These are phyloP conservation scores for Tortricodes alternella DNA, from an alignment of 2,888 invertebrate genomes.

Conservation along the genomic window DNA sequence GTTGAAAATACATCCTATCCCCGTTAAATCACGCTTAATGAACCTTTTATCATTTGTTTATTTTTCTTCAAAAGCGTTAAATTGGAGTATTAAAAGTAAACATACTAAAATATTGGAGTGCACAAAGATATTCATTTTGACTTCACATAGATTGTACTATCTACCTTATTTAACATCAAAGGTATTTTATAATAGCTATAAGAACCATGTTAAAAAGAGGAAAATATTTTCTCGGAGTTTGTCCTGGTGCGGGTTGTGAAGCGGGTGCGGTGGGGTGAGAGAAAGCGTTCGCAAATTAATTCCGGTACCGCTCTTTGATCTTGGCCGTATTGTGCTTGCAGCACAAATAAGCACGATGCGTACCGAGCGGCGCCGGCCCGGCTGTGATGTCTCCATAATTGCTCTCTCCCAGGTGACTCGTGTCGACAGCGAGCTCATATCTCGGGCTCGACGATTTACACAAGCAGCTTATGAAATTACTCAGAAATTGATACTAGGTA, in stretches of 20 bases:
- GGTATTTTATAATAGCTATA: constrained; percentile 41
- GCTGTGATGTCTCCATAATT: constrained; percentile 45
- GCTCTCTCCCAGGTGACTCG: constrained; percentile 45
- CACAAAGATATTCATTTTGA: constrained; percentile 34
- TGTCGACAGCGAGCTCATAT: constrained; percentile 42
- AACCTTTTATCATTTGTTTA: constrained; percentile 29
- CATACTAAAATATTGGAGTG: constrained; percentile 13
- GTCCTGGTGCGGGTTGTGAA: constrained; percentile 44
- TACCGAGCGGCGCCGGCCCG: constrained; percentile 37
- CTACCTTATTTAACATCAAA: constrained; percentile 41
- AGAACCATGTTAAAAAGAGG: constrained; percentile 47
- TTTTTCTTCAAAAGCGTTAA: constrained; percentile 34
- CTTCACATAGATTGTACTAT: constrained; percentile 23
- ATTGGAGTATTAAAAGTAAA: constrained; percentile 33
- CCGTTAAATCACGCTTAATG: constrained; percentile 27
- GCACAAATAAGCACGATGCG: constrained; percentile 61
- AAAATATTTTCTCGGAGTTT: constrained; percentile 55
- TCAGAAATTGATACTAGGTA: neutral
- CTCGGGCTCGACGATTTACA: constrained; percentile 31
- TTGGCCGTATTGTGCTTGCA: constrained; percentile 67
- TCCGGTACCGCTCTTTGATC: constrained; percentile 71
- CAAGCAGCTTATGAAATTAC: constrained; percentile 8
- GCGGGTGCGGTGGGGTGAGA: constrained; percentile 44
- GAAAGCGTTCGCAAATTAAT: constrained; percentile 73
- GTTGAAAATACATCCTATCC: constrained; percentile 17